These are phyloP conservation scores for Syrrhaptes paradoxus DNA, from an alignment of 2,113 vertebrate species.

Conservation along the genomic window DNA sequence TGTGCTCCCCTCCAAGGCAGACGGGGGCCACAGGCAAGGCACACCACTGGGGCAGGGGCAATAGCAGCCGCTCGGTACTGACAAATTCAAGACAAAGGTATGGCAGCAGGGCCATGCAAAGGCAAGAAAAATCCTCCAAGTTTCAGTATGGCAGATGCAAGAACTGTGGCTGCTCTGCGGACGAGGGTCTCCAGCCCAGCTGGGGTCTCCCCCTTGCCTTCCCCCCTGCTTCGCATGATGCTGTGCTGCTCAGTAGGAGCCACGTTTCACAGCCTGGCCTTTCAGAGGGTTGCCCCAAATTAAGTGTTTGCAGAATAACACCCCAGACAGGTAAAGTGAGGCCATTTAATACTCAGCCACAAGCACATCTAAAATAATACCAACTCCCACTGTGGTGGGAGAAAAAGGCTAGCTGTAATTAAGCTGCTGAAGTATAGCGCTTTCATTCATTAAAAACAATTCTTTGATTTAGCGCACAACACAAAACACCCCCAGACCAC, in stretches of 20 bases:
- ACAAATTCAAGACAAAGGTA: not conserved
- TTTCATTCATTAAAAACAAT: slow-evolving; percentile 76
- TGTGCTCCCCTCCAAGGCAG: no score
- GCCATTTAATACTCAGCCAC: not conserved
- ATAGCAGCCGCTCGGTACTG: not conserved
- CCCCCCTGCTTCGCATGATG: fast-evolving
- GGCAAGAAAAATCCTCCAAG: not conserved
- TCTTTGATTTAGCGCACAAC: slow-evolving; percentile 69
- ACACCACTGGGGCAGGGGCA: fast-evolving
- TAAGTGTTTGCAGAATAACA: not conserved
- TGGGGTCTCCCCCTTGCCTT: fast-evolving
- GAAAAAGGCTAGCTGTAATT: slow-evolving; percentile 63
- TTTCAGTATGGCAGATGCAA: not conserved
- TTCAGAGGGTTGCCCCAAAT: fast-evolving
- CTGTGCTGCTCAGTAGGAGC: not conserved
- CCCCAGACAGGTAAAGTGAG: not conserved
- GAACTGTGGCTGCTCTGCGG: not conserved
- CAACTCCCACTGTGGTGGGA: slow-evolving; percentile 1
- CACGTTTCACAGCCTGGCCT: not conserved
- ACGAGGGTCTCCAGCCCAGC: not conserved
- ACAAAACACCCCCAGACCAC: slow-evolving; percentile 78
- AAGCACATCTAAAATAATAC: not conserved
- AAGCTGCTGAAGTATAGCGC: slow-evolving; percentile 65
- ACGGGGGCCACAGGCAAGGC: fast-evolving
- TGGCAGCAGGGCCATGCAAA: fast-evolving